A percentile compares a stretch with the other conserved stretches of the same genome.
These are phyloP conservation scores for Corydoras maculifer DNA, from an alignment of 2,113 vertebrate species.

Conservation along the genomic window DNA sequence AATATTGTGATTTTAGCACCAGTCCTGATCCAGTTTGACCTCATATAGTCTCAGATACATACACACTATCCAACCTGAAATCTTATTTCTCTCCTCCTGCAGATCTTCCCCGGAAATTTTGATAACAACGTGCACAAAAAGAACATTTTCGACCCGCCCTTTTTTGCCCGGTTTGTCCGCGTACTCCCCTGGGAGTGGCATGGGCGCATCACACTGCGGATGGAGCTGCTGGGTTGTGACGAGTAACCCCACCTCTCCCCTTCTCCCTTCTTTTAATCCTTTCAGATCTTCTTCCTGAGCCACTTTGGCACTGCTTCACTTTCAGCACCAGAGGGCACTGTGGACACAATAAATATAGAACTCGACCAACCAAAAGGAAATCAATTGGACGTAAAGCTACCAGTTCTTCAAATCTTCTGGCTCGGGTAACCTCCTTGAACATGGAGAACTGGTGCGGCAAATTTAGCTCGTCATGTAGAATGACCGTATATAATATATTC, in stretches of 20 bases:
- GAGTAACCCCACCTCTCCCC: slow-evolving; percentile 52
- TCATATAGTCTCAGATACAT: too few species aligned
- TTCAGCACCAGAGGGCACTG: slow-evolving; percentile 58
- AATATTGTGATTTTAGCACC: neutral
- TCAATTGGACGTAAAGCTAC: neutral
- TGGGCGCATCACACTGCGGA: slow-evolving; percentile 84
- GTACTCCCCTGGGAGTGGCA: slow-evolving; percentile 89
- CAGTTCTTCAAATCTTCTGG: slow-evolving; percentile 4
- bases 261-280: neutral
- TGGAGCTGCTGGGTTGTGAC: slow-evolving; percentile 91
- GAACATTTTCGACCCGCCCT: slow-evolving; percentile 78
- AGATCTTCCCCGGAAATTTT: slow-evolving; percentile 86
- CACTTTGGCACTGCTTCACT: slow-evolving; percentile 61
- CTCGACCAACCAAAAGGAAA: neutral
- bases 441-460: too few species aligned
- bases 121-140: slow-evolving; percentile 94
- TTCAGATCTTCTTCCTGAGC: slow-evolving; percentile 39
- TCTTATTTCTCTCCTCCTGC: neutral
- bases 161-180: slow-evolving; percentile 76
- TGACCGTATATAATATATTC: too few species aligned
- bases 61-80: too few species aligned
- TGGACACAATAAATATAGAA: slow-evolving; percentile 45
- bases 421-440: too few species aligned
- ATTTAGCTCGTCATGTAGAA: too few species aligned
- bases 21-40: too few species aligned